Evolutionary conservation across 2,888 invertebrate species (phyloP), one percentile per base, ranked within the genome.

Genomic region (Lasioglossum oenotherae): DNA sequence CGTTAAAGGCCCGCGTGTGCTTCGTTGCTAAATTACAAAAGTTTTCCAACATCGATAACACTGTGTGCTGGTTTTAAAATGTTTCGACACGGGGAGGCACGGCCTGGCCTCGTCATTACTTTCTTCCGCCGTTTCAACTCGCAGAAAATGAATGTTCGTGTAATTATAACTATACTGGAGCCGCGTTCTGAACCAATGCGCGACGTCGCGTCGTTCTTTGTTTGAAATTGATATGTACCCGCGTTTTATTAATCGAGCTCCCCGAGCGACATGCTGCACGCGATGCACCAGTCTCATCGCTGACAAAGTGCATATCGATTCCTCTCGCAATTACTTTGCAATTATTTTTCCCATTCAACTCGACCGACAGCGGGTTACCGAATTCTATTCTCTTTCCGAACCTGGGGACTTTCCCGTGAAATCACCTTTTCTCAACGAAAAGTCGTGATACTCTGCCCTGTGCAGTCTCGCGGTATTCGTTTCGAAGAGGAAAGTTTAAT

Each of bases 311-410:
- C 53, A 35, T 75, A 53, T 53, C 84, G 78, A 85, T 75, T 76
- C 67, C 67, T 67, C 57, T 53, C 35, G 84, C 78, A 76, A 83
- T 83, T 72, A 64, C 57, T n/a, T 69, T n/a, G 69, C 69, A 69
- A 69, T 69, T 69, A 69, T 69, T n/a, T 69, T 69, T 69, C 4
- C n/a, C 69, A 41, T 69, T 38, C 41, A 41, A 12, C 1, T 38
- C 16, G 8, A 12, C 38, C 35, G 23, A 23, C 1, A 23, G 23
- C 69, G 3, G 31, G 31, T 64, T 67, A 19, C 35, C 35, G 35
- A 35, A 23, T 67, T 67, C 35, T 5, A 27, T 60, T 10, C 16
- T 31, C 16, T 16, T 27, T 4, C 12, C 5, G 10, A 4, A 64
- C 5, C 14, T 27, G 3, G 10, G n/a, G 12, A 57, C n/a, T 12